These are phyloP conservation scores for zebrafish (Danio rerio) DNA, from an alignment of 2,113 vertebrate species.

Conservation along the genomic window GRCz12tu NC_133198.1:22297001-22297500, in stretches of 20 bases:
- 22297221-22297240: constrained; percentile 21
- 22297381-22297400: too few relatives aligned
- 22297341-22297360: too few relatives aligned
- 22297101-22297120: neutral
- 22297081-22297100: constrained; percentile 24
- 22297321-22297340: too few relatives aligned
- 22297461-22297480: too few relatives aligned
- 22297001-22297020: constrained; percentile 32
- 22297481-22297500: too few relatives aligned
- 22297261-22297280: neutral
- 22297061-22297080: constrained; percentile 44
- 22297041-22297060: constrained; percentile 39
- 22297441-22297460: too few relatives aligned
- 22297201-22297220: constrained; percentile 49
- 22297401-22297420: too few relatives aligned
- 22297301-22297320: too few relatives aligned
- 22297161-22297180: constrained; percentile 11
- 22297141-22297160: constrained; percentile 10
- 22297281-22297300: neutral
- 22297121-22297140: constrained; percentile 27
- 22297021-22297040: constrained; percentile 1
- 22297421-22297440: too few relatives aligned
- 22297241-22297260: constrained; percentile 23
- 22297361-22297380: too few relatives aligned
- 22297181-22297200: constrained; percentile 65